These are phyloP conservation scores for Anas platyrhynchos DNA, from an alignment of 2,113 vertebrate genomes.

Conservation along the genomic window DNA sequence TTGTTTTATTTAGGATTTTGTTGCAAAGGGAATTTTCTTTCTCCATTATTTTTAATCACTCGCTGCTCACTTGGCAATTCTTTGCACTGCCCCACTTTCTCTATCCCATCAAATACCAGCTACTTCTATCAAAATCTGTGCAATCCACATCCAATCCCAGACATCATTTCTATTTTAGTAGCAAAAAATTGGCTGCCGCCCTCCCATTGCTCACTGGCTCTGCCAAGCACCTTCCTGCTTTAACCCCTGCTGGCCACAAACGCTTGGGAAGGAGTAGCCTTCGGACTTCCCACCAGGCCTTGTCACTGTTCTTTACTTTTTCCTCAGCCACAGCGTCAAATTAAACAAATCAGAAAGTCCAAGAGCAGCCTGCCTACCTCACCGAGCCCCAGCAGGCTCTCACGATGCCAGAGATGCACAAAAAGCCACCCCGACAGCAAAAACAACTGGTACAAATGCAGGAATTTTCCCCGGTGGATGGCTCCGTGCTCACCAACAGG, in stretches of 20 bases:
- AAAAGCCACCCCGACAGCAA: not conserved
- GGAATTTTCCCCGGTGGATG: not conserved
- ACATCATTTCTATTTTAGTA: conserved; percentile 53
- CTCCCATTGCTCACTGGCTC: conserved; percentile 1
- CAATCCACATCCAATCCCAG: conserved; percentile 40
- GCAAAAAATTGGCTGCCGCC: conserved; percentile 23
- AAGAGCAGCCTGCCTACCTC: not conserved
- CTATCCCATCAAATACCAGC: conserved; percentile 11
- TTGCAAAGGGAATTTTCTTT: conserved; percentile 37
- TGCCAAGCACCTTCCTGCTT: conserved; percentile 40
- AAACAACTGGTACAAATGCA: not conserved
- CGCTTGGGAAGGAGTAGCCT: conserved; percentile 21
- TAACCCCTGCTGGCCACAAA: not conserved
- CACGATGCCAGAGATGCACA: not conserved
- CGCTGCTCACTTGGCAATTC: not conserved
- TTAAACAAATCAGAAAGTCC: conserved; percentile 22
- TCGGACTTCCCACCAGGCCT: not conserved
- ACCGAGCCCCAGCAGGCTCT: not conserved
- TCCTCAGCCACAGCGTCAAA: not conserved
- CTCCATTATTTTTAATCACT: conserved; percentile 46
- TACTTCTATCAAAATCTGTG: conserved; percentile 26
- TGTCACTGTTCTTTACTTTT: not conserved
- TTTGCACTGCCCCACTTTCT: conserved; percentile 40
- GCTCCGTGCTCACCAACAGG: not conserved
- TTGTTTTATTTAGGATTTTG: not conserved